A percentile compares a stretch with the other conserved stretches of the same genome.
These are phyloP conservation scores for Enhydra lutris DNA, from an alignment of 2,113 vertebrate species.

Conservation along the genomic window DNA sequence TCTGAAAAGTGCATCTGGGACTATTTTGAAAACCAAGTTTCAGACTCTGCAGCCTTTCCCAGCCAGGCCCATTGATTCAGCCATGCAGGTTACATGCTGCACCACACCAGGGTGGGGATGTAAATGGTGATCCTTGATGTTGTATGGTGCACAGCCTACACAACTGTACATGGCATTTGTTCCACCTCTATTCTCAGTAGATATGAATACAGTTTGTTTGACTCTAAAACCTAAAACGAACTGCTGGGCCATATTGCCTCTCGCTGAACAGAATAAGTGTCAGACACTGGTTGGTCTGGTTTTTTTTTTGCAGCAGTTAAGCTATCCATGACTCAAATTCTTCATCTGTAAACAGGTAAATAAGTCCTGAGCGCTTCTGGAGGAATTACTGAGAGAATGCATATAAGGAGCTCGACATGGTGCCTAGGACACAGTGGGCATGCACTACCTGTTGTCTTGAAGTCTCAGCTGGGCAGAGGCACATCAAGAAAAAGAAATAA, in stretches of 20 bases:
- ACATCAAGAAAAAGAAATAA: background rate
- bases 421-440: fast-evolving
- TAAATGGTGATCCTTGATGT: fast-evolving
- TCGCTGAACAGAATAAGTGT: background rate
- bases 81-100: fast-evolving
- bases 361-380: background rate
- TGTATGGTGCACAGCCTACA: background rate
- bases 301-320: background rate
- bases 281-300: background rate
- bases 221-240: background rate
- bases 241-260: background rate
- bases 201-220: background rate
- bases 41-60: background rate
- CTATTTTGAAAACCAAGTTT: background rate
- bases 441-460: fast-evolving
- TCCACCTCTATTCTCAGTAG: too few species aligned
- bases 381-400: background rate
- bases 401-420: fast-evolving
- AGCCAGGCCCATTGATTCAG: background rate
- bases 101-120: background rate
- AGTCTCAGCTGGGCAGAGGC: background rate
- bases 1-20: background rate
- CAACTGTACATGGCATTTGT: fast-evolving
- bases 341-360: background rate
- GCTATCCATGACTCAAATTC: background rate